Evolutionary conservation across 2,888 invertebrate species (phyloP).

Genomic region (Drosophila paramelanica): DNA sequence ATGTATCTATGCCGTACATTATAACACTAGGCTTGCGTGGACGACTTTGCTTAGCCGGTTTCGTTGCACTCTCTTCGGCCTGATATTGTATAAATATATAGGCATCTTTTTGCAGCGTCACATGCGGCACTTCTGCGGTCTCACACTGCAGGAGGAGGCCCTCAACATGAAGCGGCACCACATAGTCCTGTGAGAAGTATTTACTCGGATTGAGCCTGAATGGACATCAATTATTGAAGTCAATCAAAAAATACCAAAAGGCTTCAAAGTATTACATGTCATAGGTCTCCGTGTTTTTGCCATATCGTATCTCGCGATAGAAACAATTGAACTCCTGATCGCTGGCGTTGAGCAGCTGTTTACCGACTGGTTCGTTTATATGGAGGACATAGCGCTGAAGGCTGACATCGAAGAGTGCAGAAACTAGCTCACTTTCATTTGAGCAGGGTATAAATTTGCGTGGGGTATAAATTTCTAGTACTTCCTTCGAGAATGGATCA

Average conservation of each 20-base stretch:
- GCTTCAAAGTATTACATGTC: slow-evolving; percentile 38
- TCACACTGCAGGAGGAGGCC: slow-evolving; percentile 73
- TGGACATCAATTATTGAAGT: too few relatives aligned
- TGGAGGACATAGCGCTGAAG: slow-evolving; percentile 49
- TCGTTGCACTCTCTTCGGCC: neutral
- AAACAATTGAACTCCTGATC: slow-evolving; percentile 68
- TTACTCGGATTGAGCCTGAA: slow-evolving; percentile 57
- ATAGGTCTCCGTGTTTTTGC: slow-evolving; percentile 38
- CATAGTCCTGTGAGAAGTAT: slow-evolving; percentile 61
- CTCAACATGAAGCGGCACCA: slow-evolving; percentile 68
- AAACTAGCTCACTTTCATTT: slow-evolving; percentile 54
- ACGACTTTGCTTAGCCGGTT: neutral
- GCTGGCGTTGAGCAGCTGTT: slow-evolving; percentile 40
- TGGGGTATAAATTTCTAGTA: slow-evolving; percentile 68
- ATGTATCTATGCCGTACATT: slow-evolving; percentile 92
- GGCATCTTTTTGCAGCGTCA: slow-evolving; percentile 82
- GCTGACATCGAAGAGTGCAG: slow-evolving; percentile 38
- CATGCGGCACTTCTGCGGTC: slow-evolving; percentile 80
- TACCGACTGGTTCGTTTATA: slow-evolving; percentile 50
- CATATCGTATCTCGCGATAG: slow-evolving; percentile 70
- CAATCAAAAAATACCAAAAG: neutral
- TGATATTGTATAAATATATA: slow-evolving; percentile 86
- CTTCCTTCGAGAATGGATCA: slow-evolving; percentile 86
- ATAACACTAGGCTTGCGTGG: slow-evolving; percentile 87
- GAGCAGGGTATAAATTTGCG: slow-evolving; percentile 44